These are phyloP conservation scores for Melieria crassipennis DNA, from an alignment of 2,888 invertebrate genomes.

Conservation along the genomic window DNA sequence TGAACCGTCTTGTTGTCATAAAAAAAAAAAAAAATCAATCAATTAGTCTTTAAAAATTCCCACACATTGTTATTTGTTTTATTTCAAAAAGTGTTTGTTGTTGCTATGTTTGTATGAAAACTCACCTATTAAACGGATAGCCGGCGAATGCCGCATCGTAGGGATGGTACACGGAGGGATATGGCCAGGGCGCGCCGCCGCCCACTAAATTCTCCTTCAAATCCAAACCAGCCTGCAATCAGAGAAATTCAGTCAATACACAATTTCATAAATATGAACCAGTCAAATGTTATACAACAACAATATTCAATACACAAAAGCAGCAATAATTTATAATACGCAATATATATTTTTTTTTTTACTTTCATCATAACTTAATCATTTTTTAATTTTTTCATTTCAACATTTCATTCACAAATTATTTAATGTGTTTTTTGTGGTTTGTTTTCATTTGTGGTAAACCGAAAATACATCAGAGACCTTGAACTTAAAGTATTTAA, in stretches of 20 bases:
- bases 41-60: too few species aligned
- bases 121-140: slow-evolving; percentile 96
- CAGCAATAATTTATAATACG: too few species aligned
- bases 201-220: slow-evolving; percentile 89
- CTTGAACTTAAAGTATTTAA: slow-evolving; percentile 59
- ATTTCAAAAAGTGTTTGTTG: neutral
- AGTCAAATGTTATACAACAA: too few species aligned
- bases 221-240: slow-evolving; percentile 82
- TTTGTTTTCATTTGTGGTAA: too few species aligned
- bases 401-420: too few species aligned
- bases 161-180: slow-evolving; percentile 91
- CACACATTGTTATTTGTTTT: neutral
- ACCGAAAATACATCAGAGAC: slow-evolving; percentile 37
- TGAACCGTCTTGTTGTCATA: too few species aligned
- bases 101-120: slow-evolving; percentile 45
- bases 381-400: too few species aligned
- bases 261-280: slow-evolving; percentile 14
- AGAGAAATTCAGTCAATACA: slow-evolving; percentile 29
- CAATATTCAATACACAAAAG: too few species aligned
- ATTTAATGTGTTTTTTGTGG: too few species aligned
- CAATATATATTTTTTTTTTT: too few species aligned
- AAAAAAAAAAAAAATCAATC: too few species aligned
- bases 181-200: slow-evolving; percentile 85
- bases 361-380: too few species aligned
- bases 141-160: slow-evolving; percentile 93